Evolutionary conservation across 2,888 invertebrate genomes (phyloP).

Genomic region (Drosophila putrida): DNA sequence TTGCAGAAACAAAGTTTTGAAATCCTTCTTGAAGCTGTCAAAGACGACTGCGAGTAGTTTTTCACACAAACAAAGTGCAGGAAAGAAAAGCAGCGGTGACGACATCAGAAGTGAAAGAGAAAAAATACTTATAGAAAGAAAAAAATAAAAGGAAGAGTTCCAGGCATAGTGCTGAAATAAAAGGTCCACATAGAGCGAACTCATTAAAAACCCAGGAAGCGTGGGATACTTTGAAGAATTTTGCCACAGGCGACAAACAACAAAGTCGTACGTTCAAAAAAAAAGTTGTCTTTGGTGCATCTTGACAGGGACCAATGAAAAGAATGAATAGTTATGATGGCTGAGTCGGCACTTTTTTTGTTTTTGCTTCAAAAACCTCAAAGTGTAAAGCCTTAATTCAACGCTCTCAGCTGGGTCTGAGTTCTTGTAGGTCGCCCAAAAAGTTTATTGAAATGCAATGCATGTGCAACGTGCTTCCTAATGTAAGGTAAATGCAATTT

Average conservation of each 20-base stretch:
- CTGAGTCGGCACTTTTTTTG: slow-evolving; percentile 22
- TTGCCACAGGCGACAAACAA: slow-evolving; percentile 64
- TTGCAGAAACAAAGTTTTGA: slow-evolving; percentile 44
- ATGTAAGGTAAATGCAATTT: slow-evolving; percentile 55
- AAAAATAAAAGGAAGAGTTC: slow-evolving; percentile 3
- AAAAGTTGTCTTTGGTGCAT: slow-evolving; percentile 72
- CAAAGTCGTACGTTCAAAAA: slow-evolving; percentile 42
- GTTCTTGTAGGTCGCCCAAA: slow-evolving; percentile 38
- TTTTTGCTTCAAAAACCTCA: slow-evolving; percentile 26
- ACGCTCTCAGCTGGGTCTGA: slow-evolving; percentile 28
- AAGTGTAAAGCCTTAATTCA: slow-evolving; percentile 37
- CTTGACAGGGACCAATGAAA: slow-evolving; percentile 56
- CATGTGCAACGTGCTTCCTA: slow-evolving; percentile 37
- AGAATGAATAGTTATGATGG: slow-evolving; percentile 71
- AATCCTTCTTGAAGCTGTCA: slow-evolving; percentile 75
- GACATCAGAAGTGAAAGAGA: slow-evolving; percentile 69
- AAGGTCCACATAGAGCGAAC: slow-evolving; percentile 66
- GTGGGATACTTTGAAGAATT: slow-evolving; percentile 74
- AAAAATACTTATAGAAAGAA: slow-evolving; percentile 18
- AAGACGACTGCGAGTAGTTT: slow-evolving; percentile 63
- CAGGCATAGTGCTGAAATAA: slow-evolving; percentile 45
- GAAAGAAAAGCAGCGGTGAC: slow-evolving; percentile 44
- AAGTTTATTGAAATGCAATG: slow-evolving; percentile 51
- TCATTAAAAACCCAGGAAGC: slow-evolving; percentile 74
- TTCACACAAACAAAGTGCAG: slow-evolving; percentile 41